Conservation (phyloP, 2,888 invertebrate genomes). For the Drosophila rubida region DNA sequence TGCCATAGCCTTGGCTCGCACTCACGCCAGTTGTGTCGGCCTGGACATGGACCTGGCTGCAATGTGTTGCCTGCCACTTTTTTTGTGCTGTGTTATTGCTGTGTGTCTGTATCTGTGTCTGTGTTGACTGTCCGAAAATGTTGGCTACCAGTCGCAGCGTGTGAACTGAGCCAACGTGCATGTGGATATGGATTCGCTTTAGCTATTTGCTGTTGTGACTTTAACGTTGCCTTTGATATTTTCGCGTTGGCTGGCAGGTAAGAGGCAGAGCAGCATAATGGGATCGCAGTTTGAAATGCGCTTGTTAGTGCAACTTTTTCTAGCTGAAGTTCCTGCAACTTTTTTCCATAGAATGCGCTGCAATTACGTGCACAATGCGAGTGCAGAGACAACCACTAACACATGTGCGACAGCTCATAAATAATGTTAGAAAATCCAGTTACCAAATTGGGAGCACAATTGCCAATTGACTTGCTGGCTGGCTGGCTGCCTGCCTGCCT, state of each 20-base stretch:
- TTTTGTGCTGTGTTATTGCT: constrained; percentile 1
- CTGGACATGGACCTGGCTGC: constrained; percentile 43
- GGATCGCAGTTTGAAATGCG: constrained; percentile 45
- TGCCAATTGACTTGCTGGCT: constrained; percentile 38
- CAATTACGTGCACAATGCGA: constrained; percentile 42
- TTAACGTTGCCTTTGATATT: constrained; percentile 73
- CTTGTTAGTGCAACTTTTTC: constrained; percentile 75
- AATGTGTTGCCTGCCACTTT: constrained; percentile 23
- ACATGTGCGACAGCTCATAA: constrained; percentile 54
- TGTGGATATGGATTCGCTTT: constrained; percentile 33
- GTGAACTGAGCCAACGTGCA: constrained; percentile 63
- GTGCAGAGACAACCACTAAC: background rate
- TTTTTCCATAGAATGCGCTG: constrained; percentile 46
- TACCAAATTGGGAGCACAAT: constrained; percentile 78
- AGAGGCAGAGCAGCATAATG: constrained; percentile 1
- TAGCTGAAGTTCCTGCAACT: constrained; percentile 68
- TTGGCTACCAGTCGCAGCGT: constrained; percentile 62
- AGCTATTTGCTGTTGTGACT: constrained; percentile 2
- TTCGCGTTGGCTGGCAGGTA: constrained; percentile 40
- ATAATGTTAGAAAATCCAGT: constrained; percentile 74
- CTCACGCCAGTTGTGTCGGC: constrained; percentile 23
- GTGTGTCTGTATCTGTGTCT: too few relatives aligned
- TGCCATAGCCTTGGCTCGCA: constrained; percentile 71
- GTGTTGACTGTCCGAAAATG: constrained; percentile 61
- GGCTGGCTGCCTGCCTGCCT: constrained; percentile 4